These are phyloP conservation scores for Philereme transversata DNA, from an alignment of 2,888 invertebrate genomes.

Conservation along the genomic window DNA sequence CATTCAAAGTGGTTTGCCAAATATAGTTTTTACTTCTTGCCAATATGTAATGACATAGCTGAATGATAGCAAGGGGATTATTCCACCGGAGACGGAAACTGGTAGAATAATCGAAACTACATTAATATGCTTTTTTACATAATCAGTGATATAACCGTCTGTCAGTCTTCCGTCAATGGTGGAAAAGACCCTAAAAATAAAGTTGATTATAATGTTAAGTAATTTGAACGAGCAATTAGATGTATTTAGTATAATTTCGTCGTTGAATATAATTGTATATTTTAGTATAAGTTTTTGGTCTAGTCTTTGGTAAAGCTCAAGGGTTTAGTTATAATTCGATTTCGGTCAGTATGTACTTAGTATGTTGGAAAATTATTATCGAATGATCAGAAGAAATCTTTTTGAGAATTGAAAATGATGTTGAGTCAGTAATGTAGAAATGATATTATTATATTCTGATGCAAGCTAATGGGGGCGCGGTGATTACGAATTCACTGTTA, in stretches of 20 bases:
- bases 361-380: slow-evolving; percentile 32
- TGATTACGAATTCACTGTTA: slow-evolving; percentile 22
- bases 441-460: slow-evolving; percentile 8
- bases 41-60: slow-evolving; percentile 50
- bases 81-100: too few relatives aligned
- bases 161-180: too few relatives aligned
- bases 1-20: slow-evolving; percentile 53
- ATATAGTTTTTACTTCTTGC: slow-evolving; percentile 61
- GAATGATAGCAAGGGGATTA: slow-evolving; percentile 6
- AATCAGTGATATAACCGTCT: too few relatives aligned
- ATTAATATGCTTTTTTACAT: too few relatives aligned
- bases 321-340: slow-evolving; percentile 52
- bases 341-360: slow-evolving; percentile 49
- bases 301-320: slow-evolving; percentile 79
- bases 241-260: slow-evolving; percentile 15
- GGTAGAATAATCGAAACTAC: too few relatives aligned
- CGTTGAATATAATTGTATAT: slow-evolving; percentile 44
- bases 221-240: slow-evolving; percentile 15
- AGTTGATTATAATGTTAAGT: slow-evolving; percentile 6
- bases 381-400: slow-evolving; percentile 11
- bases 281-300: slow-evolving; percentile 60
- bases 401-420: slow-evolving; percentile 14
- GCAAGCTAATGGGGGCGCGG: slow-evolving; percentile 1
- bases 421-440: slow-evolving; percentile 13
- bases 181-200: background rate